Evolutionary conservation across 2,113 vertebrate genomes (phyloP), one percentile per base, ranked within the genome.

Genomic region (Excalfactoria chinensis): DNA sequence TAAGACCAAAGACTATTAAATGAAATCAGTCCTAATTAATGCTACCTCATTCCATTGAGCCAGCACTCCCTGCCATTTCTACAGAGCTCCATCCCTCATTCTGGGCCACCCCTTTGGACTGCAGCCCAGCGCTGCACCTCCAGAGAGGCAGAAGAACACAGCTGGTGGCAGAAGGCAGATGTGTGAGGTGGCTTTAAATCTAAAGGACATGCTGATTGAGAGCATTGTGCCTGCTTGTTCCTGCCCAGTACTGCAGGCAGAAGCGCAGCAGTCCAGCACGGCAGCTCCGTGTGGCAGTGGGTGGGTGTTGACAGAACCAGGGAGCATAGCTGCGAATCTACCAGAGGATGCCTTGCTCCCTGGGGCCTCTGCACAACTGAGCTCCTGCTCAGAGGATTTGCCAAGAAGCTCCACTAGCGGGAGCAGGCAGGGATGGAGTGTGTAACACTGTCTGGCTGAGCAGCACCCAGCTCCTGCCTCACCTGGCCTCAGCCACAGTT

Each of bases 1-100:
- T 25, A 73, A 60, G 13, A 60, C 18, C 43, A 48, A 84, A 71
- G 44, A 23, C 41, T 75, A 91, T 62, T 10, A 62, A 53, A 44
- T 41, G 0, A 69, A 48, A 77, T 80, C 60, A 77, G 13, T 60
- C 66, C 41, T 26, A 51, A 80, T 17, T 84, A 77, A 84, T 21
- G 41, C 11, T 20, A 34, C 56, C 60, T n/a, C 20, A 34, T 41
- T 40, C 51, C 70, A 77, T 20, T n/a, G 46, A 4, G 26, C 17
- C 0, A 3, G 46, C 7, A 16, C 32, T 48, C 16, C 8, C 8
- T 3, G 4, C 18, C 32, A 35, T n/a, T 34, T 5, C 55, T 0
- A 7, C 59, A 51, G 63, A 44, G 32, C 8, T 25, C 13, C 11
- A 6, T 30, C 13, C 51, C 20, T 7, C n/a, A 13, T 13, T 69